Base-by-base conservation (phyloP, 2,113 vertebrate genomes). In the Toxostoma redivivum region DNA sequence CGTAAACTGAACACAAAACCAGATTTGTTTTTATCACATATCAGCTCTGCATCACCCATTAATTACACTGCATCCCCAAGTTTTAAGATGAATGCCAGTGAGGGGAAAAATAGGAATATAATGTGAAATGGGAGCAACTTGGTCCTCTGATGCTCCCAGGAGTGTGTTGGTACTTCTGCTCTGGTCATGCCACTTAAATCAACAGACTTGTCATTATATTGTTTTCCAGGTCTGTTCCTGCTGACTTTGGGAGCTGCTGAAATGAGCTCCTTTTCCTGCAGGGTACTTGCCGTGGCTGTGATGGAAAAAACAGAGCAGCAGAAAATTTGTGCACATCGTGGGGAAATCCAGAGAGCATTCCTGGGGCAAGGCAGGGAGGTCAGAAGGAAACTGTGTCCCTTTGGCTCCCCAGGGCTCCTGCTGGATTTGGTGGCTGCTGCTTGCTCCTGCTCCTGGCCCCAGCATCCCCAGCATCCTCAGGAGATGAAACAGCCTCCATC, bases 121-220 rank as follows among this genome's bases (percentile, higher is more conserved):
- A 5, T 2, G 10, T 62, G 64, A 81, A 90, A 3, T 51, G 47
- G 47, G 82, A 83, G 56, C 2, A 3, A 8, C 24, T 42, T 33
- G 30, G 16, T 76, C 19, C 72, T 38, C 37, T 37, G 3, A 0
- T 65, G 21, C 18, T 87, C 47, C 61, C 2, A 2, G 54, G 54
- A 66, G 35, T 1, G 13, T 38, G 33, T 24, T 0, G 0, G 58
- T 19, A 6, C 0, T 1, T 24, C 54, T 84, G 58, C 28, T 61
- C 40, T 64, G 42, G 8, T 22, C 3, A 0, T 30, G 58, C 21
- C 51, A 47, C 50, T 73, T 38, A 53, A 53, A 54, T 38, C 24
- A 28, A 38, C 83, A 86, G 23, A 19, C 0, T 1, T 30, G 24
- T 51, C 66, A 54, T 44, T 33, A 3, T 27, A 19, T 24, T 44